Conservation (phyloP, 2,113 vertebrate genomes). For the Polypterus bichir region DNA sequence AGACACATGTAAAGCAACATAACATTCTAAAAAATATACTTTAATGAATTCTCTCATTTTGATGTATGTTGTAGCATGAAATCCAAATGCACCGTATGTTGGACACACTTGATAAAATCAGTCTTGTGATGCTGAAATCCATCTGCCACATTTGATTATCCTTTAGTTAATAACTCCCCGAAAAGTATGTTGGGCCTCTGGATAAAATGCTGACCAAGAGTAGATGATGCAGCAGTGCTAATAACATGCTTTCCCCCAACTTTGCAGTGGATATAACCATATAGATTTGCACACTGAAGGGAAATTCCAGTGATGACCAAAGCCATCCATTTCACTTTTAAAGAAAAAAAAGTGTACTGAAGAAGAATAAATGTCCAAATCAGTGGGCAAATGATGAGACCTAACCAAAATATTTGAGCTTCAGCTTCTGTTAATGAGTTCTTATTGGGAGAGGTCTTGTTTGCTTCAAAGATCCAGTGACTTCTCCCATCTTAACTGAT, state of each 20-base stretch:
- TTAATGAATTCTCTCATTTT: no score
- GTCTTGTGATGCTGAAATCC: no score
- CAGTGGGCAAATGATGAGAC: constrained; percentile 57
- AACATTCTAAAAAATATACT: no score
- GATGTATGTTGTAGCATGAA: no score
- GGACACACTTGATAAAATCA: no score
- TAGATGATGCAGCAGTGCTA: constrained; percentile 33
- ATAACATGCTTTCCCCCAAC: constrained; percentile 42
- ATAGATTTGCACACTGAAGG: constrained; percentile 71
- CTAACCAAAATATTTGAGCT: constrained; percentile 70
- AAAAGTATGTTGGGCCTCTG: constrained; percentile 25
- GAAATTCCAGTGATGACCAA: constrained; percentile 65
- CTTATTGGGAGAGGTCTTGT: constrained; percentile 41
- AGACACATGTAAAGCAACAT: no score
- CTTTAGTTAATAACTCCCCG: no score
- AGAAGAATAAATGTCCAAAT: constrained; percentile 57
- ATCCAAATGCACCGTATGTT: no score
- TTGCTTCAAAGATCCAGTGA: constrained; percentile 75
- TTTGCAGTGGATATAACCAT: constrained; percentile 70
- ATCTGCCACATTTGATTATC: no score
- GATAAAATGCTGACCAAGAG: constrained; percentile 45
- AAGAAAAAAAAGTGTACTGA: constrained; percentile 60
- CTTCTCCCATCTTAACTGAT: constrained; percentile 77
- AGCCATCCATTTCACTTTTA: constrained; percentile 67
- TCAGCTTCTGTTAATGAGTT: constrained; percentile 56